Evolutionary conservation across 2,113 vertebrate species (phyloP).

Genomic region (Microcebus lehilahytsara): DNA sequence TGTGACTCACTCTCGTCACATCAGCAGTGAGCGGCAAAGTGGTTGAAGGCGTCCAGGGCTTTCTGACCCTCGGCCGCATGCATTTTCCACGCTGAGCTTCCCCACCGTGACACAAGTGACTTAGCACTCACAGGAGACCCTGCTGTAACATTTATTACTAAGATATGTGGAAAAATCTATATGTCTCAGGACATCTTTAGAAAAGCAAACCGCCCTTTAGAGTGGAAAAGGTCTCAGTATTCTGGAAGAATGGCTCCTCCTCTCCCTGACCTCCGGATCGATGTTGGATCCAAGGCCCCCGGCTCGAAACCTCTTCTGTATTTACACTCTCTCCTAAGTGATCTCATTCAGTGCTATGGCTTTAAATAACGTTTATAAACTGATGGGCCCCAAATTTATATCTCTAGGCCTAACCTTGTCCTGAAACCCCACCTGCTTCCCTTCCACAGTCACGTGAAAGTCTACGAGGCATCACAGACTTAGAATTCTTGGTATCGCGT

Average conservation of each 20-base stretch:
- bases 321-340: constrained; percentile 69
- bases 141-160: constrained; percentile 62
- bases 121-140: constrained; percentile 70
- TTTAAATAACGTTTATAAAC: constrained; percentile 72
- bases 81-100: constrained; percentile 31
- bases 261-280: constrained; percentile 50
- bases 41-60: constrained; percentile 41
- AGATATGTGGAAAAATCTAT: constrained; percentile 76
- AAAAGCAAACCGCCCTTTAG: constrained; percentile 53
- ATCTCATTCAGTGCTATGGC: constrained; percentile 65
- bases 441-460: neutral
- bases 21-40: neutral
- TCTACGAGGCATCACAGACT: neutral
- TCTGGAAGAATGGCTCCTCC: neutral
- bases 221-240: constrained; percentile 62
- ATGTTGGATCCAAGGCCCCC: constrained; percentile 41
- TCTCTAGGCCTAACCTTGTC: constrained; percentile 47
- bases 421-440: constrained; percentile 67
- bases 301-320: constrained; percentile 66
- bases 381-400: constrained; percentile 70
- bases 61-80: neutral
- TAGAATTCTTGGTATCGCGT: neutral
- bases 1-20: neutral
- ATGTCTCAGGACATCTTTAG: constrained; percentile 54
- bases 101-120: constrained; percentile 52